phyloP scores from a whole-genome alignment of 2,113 vertebrate genomes.

The Anarrhichthys ocellatus region DNA sequence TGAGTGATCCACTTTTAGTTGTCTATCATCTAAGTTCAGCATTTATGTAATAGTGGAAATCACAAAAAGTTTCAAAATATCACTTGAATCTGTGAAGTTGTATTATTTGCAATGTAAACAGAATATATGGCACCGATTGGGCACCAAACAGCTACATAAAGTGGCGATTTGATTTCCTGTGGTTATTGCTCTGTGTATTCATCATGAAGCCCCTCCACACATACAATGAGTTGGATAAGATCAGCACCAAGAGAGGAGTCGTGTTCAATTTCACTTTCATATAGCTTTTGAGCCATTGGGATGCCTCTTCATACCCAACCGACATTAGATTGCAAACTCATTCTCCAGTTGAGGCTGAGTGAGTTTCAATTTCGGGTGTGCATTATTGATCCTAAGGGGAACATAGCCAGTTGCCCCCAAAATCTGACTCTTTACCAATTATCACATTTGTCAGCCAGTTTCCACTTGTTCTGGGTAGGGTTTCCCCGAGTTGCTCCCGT shows the following conservation, averaged over 20 bases:
- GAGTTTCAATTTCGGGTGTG: constrained; percentile 73
- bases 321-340: constrained; percentile 73
- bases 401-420: constrained; percentile 43
- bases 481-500: not conserved
- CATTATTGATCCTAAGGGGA: constrained; percentile 75
- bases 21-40: not conserved
- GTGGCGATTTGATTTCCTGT: constrained; percentile 34
- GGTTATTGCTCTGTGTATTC: constrained; percentile 61
- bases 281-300: constrained; percentile 48
- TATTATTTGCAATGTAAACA: not conserved
- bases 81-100: not conserved
- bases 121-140: not conserved
- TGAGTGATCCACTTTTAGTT: not conserved
- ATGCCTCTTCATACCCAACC: constrained; percentile 61
- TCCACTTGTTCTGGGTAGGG: constrained; percentile 20
- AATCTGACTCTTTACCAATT: constrained; percentile 44
- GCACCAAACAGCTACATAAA: constrained; percentile 20
- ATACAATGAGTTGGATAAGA: constrained; percentile 68
- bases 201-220: constrained; percentile 37
- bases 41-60: not conserved
- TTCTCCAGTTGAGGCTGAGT: constrained; percentile 75
- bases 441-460: constrained; percentile 51
- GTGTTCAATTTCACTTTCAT: constrained; percentile 73
- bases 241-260: constrained; percentile 45
- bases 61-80: not conserved